Conservation (phyloP, 2,797 vertebrate genomes). For the Tiaroga cobitis region DNA sequence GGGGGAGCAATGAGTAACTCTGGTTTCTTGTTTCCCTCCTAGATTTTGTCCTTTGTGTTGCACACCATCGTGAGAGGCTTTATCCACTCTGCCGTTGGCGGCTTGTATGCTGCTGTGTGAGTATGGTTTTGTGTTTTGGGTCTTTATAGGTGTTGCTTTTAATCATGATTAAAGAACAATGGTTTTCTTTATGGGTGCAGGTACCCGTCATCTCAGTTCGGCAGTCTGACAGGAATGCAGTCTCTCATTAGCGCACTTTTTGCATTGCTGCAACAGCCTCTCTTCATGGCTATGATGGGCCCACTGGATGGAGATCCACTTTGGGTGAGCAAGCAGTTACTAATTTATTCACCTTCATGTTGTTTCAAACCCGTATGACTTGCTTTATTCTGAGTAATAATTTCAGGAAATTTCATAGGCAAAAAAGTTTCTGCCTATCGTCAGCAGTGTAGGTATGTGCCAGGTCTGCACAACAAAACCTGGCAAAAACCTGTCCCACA, state of each 20-base stretch:
- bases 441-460: background rate
- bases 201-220: constrained; percentile 97
- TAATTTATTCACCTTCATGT: background rate
- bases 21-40: constrained; percentile 44
- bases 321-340: constrained; percentile 82
- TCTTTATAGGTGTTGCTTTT: background rate
- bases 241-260: constrained; percentile 97
- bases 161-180: background rate
- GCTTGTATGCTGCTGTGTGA: constrained; percentile 98
- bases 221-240: constrained; percentile 96
- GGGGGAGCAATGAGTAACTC: constrained; percentile 1
- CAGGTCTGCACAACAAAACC: no score
- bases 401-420: background rate
- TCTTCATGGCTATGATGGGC: constrained; percentile 96
- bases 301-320: constrained; percentile 93
- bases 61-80: constrained; percentile 97
- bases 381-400: background rate
- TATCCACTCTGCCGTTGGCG: constrained; percentile 96
- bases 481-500: no score
- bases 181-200: constrained; percentile 69
- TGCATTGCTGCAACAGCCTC: constrained; percentile 95
- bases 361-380: background rate
- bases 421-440: background rate
- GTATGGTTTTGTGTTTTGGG: constrained; percentile 64
- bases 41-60: constrained; percentile 96